Evolutionary conservation across 2,888 invertebrate genomes (phyloP).

Genomic region (Dinocampus coccinellae): DNA sequence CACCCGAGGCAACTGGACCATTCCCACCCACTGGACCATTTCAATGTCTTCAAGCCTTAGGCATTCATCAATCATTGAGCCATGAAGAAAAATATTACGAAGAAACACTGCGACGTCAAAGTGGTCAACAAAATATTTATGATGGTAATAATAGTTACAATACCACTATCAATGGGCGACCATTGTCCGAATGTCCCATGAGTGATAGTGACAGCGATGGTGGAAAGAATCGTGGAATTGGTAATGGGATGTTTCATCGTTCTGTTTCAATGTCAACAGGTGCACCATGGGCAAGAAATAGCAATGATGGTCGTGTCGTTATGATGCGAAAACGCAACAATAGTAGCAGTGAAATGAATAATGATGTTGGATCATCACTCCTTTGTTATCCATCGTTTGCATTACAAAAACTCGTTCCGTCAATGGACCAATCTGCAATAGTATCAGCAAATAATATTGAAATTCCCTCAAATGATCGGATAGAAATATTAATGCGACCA

Average conservation of each 20-base stretch:
- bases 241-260: conserved; percentile 80
- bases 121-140: conserved; percentile 64
- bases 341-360: conserved; percentile 77
- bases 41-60: conserved; percentile 74
- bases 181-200: conserved; percentile 72
- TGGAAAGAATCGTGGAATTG: conserved; percentile 71
- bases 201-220: conserved; percentile 72
- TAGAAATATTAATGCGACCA: conserved; percentile 81
- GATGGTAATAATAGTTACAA: conserved; percentile 53
- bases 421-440: conserved; percentile 73
- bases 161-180: conserved; percentile 66
- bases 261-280: conserved; percentile 90
- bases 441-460: conserved; percentile 69
- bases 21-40: conserved; percentile 74
- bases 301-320: conserved; percentile 73
- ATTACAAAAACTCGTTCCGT: conserved; percentile 83
- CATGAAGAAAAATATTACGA: conserved; percentile 68
- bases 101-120: conserved; percentile 70
- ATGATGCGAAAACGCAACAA: conserved; percentile 79
- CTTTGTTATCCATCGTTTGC: conserved; percentile 92
- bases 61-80: conserved; percentile 57
- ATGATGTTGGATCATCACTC: conserved; percentile 81
- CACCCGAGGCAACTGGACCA: conserved; percentile 72
- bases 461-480: conserved; percentile 70
- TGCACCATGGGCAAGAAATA: conserved; percentile 74